A percentile compares a stretch with the other conserved stretches of the same genome.
These are phyloP conservation scores for Macquaria australasica DNA, from an alignment of 2,113 vertebrate genomes.

Conservation along the genomic window DNA sequence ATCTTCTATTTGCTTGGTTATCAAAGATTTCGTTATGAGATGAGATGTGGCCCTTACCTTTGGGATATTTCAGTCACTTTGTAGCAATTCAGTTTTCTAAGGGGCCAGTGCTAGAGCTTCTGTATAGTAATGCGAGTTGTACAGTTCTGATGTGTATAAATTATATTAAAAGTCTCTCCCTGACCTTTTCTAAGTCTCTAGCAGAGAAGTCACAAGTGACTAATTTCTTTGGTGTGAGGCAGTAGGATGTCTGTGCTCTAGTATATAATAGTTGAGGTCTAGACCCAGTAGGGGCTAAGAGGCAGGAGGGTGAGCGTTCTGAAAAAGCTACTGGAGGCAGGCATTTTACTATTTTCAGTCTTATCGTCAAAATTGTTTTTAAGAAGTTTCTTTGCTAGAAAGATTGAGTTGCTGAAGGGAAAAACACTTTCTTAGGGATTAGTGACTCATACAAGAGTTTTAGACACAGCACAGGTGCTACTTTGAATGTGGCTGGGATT, in stretches of 20 bases:
- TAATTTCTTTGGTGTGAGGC: slow-evolving; percentile 17
- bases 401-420: slow-evolving; percentile 15
- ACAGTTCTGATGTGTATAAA: slow-evolving; percentile 3
- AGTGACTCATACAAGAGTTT: slow-evolving; percentile 41
- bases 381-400: neutral
- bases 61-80: neutral
- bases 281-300: neutral
- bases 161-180: slow-evolving; percentile 28
- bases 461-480: slow-evolving; percentile 42
- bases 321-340: neutral
- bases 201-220: slow-evolving; percentile 15
- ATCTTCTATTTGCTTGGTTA: neutral
- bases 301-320: neutral
- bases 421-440: slow-evolving; percentile 11
- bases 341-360: slow-evolving; percentile 13
- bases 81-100: neutral
- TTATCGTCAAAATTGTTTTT: neutral
- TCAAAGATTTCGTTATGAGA: neutral
- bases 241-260: neutral
- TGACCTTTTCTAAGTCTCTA: slow-evolving; percentile 29
- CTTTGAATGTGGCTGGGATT: slow-evolving; percentile 25
- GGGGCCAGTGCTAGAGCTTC: neutral
- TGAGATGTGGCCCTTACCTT: neutral
- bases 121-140: neutral
- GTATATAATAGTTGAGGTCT: neutral